Percentiles rank a stretch among this genome's conserved stretches.
These are phyloP conservation scores for Spheniscus humboldti DNA, from an alignment of 2,797 vertebrate genomes.

Conservation along the genomic window DNA sequence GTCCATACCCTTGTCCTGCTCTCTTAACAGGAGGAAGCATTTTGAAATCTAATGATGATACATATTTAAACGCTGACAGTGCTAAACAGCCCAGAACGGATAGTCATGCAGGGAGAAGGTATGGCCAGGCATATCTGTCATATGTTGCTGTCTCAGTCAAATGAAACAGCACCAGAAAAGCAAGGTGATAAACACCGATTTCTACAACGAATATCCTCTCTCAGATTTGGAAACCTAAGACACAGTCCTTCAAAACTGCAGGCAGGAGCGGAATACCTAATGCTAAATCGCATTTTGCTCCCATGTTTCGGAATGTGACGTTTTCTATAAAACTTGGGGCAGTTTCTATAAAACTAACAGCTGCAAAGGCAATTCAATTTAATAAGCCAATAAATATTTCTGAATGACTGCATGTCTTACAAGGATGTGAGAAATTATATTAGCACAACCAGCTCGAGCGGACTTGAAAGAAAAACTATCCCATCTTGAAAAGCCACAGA, in stretches of 20 bases:
- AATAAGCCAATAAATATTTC: constrained; percentile 34
- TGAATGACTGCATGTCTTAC: neutral
- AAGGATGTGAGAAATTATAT: neutral
- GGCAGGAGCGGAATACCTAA: neutral
- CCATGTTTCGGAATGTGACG: neutral
- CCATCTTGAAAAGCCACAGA: neutral
- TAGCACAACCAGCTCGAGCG: neutral
- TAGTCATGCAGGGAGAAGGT: neutral
- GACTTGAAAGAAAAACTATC: neutral
- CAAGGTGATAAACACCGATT: neutral
- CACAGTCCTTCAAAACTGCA: neutral
- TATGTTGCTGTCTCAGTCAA: neutral
- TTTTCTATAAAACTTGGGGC: neutral
- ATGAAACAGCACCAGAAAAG: neutral
- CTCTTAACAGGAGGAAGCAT: neutral
- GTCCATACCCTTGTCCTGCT: neutral
- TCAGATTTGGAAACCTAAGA: neutral
- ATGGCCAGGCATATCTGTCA: neutral
- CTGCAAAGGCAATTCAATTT: neutral
- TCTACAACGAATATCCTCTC: neutral
- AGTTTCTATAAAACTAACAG: neutral
- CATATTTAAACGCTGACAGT: neutral
- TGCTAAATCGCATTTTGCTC: neutral
- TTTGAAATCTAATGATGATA: neutral
- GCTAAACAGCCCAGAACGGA: neutral